Conservation (phyloP, 2,113 vertebrate species). For the Hipposideros armiger region DNA sequence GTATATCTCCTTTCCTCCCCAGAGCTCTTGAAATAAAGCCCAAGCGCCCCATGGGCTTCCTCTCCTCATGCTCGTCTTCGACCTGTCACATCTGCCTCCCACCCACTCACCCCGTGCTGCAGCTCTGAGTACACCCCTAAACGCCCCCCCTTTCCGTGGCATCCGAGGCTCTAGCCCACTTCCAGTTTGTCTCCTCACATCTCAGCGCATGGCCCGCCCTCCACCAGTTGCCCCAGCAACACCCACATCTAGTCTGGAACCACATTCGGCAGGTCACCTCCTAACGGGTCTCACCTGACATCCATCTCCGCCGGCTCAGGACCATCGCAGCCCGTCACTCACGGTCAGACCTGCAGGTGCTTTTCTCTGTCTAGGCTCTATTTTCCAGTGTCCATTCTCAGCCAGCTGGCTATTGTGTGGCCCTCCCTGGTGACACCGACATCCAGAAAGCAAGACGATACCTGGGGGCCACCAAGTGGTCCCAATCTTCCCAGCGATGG, state of each 20-base stretch:
- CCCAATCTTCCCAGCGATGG: not conserved
- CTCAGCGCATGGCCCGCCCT: not conserved
- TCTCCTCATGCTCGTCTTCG: not conserved
- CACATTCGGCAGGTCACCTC: not conserved
- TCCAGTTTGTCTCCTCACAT: not conserved
- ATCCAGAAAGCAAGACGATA: not conserved
- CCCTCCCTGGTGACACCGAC: not conserved
- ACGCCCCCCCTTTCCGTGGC: not conserved
- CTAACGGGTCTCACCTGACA: not conserved
- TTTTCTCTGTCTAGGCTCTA: not conserved
- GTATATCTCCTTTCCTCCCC: not conserved
- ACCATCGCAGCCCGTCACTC: no score
- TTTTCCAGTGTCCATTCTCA: not conserved
- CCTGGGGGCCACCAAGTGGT: not conserved
- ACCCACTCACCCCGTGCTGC: accelerated
- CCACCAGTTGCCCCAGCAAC: not conserved
- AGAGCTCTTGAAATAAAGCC: not conserved
- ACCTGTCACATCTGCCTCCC: not conserved
- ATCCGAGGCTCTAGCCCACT: not conserved
- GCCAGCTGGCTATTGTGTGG: not conserved
- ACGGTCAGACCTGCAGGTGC: accelerated
- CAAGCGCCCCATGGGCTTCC: not conserved
- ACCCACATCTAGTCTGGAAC: not conserved
- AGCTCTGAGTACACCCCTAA: not conserved
- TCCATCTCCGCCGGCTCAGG: not conserved